Conservation (phyloP, 2,797 vertebrate species). For the Distichodus sexfasciatus region DNA sequence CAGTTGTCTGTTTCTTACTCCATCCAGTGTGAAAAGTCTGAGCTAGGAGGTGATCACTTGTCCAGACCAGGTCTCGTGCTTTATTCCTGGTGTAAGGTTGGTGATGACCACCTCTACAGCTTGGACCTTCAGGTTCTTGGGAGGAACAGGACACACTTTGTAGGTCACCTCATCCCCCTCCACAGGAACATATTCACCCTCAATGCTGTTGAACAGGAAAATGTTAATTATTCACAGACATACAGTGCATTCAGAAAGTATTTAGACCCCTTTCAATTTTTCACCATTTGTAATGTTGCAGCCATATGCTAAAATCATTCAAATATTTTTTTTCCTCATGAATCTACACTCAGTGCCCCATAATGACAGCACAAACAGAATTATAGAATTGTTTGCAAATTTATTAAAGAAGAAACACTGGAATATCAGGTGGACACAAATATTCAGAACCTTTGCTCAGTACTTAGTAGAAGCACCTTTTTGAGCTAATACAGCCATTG, state of each 20-base stretch:
- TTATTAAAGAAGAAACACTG: too few species aligned
- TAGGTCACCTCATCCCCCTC: slow-evolving; percentile 97
- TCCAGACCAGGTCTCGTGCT: slow-evolving; percentile 98
- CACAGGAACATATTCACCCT: slow-evolving; percentile 95
- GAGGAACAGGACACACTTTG: slow-evolving; percentile 94
- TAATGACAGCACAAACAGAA: too few species aligned
- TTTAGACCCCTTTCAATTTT: too few species aligned
- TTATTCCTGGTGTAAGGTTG: slow-evolving; percentile 88
- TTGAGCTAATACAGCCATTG: too few species aligned
- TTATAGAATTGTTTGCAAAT: too few species aligned
- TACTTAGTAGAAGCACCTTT: too few species aligned
- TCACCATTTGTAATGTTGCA: too few species aligned
- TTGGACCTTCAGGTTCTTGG: slow-evolving; percentile 98
- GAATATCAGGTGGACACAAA: too few species aligned
- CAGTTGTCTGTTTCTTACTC: slow-evolving; percentile 10
- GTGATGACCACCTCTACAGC: slow-evolving; percentile 95
- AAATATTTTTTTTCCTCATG: too few species aligned
- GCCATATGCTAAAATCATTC: too few species aligned
- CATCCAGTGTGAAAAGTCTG: not conserved
- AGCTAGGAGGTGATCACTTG: slow-evolving; percentile 92
- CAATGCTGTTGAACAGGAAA: slow-evolving; percentile 77
- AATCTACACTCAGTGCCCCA: too few species aligned
- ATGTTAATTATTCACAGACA: not conserved
- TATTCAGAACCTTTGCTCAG: too few species aligned
- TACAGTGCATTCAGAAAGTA: not conserved